Conservation (phyloP, 2,888 invertebrate species). For the Cistogaster globosa region DNA sequence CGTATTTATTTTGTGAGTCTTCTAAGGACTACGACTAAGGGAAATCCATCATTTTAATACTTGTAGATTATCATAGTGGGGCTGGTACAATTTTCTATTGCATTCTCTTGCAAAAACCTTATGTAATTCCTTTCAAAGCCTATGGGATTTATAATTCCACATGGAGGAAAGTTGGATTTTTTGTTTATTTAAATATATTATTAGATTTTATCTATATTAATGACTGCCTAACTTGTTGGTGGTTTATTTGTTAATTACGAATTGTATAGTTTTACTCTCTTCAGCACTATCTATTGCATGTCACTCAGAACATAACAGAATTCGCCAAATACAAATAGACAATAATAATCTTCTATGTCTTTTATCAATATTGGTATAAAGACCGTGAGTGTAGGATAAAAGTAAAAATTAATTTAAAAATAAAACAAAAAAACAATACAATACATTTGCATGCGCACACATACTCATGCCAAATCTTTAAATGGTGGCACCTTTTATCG, state of each 20-base stretch:
- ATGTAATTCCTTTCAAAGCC: no score
- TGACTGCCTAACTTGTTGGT: conserved; percentile 62
- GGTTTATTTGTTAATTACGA: background rate
- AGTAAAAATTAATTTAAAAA: conserved; percentile 20
- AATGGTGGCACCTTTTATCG: conserved; percentile 4
- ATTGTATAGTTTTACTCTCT: background rate
- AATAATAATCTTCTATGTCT: background rate
- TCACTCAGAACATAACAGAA: conserved; percentile 18
- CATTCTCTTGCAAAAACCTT: no score
- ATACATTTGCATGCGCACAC: conserved; percentile 15
- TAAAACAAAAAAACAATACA: conserved; percentile 28
- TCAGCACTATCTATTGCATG: conserved; percentile 1
- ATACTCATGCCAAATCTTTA: background rate
- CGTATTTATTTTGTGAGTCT: no score
- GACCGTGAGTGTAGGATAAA: conserved; percentile 18
- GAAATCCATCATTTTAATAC: no score
- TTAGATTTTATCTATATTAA: no score
- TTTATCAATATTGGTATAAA: conserved; percentile 65
- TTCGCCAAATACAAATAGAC: conserved; percentile 40
- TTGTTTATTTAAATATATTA: no score
- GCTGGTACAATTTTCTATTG: no score
- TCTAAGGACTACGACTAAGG: no score
- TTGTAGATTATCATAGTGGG: no score
- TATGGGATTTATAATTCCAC: no score
- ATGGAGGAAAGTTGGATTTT: no score